phyloP scores from a whole-genome alignment of 2,797 vertebrate genomes.

The Betta splendens region DNA sequence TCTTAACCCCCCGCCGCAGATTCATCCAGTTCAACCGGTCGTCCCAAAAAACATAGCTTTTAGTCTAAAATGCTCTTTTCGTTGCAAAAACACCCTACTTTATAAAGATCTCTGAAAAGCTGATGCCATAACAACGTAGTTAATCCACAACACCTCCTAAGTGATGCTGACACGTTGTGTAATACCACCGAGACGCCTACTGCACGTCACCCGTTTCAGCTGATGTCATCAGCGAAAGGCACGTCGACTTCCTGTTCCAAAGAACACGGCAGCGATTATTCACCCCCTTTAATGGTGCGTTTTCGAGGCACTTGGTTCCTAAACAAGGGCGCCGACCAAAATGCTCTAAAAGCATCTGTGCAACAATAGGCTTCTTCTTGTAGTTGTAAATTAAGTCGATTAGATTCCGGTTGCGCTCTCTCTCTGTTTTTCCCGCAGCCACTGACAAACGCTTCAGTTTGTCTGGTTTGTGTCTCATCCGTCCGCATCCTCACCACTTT shows the following conservation, averaged over 20 bases:
- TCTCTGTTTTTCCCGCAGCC: too few species aligned
- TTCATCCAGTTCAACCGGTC: slow-evolving; percentile 37
- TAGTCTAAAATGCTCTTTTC: slow-evolving; percentile 15
- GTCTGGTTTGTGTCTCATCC: too few species aligned
- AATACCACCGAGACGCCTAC: slow-evolving; percentile 48
- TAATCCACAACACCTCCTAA: slow-evolving; percentile 48
- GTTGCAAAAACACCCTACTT: slow-evolving; percentile 45
- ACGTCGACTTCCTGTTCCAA: slow-evolving; percentile 41
- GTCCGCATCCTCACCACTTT: too few species aligned
- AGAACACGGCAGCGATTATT: slow-evolving; percentile 58
- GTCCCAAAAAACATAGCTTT: slow-evolving; percentile 29
- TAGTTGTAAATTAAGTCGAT: not conserved
- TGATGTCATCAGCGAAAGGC: slow-evolving; percentile 40
- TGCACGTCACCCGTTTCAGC: slow-evolving; percentile 28
- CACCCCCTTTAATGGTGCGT: slow-evolving; percentile 21
- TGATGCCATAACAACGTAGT: slow-evolving; percentile 33
- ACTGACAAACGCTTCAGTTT: too few species aligned
- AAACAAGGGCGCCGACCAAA: not conserved
- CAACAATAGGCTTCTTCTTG: not conserved
- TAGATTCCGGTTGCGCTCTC: too few species aligned
- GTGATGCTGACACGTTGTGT: slow-evolving; percentile 47
- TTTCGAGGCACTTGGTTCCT: not conserved
- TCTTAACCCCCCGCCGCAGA: slow-evolving; percentile 27
- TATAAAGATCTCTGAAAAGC: slow-evolving; percentile 42
- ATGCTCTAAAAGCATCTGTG: not conserved